Base-by-base conservation (phyloP, 2,113 vertebrate genomes). In the Thalassoma bifasciatum region DNA sequence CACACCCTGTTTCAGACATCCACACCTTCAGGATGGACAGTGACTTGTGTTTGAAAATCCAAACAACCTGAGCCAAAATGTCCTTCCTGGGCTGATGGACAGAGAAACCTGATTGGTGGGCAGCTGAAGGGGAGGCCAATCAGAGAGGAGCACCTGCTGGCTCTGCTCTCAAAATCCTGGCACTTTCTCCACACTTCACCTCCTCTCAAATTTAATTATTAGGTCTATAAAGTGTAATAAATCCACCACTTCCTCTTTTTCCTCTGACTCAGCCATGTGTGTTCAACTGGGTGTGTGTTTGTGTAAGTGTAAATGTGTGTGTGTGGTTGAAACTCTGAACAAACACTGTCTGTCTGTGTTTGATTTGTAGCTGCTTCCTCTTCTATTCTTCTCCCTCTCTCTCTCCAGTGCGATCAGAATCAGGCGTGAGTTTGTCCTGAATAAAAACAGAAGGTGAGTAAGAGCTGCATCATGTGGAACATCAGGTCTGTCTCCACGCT, bases 301-400 rank as follows among this genome's bases (percentile, higher is more conserved):
- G 54, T 57, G 30, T 37, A n/a, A 37, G 34, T 58, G 56, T 37
- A 2, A 40, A n/a, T 23, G 36, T 34, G 53, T 34, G 36, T 58
- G 36, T 58, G 16, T 17, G 1, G 7, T 16, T 30, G 5, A 24
- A 11, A 37, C 19, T 17, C 67, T 60, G 42, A 30, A 42, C 54
- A 37, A 59, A 59, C 42, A 54, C 46, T 51, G 62, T 51, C 24
- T 68, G 14, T 70, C 24, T 59, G 38, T 21, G 11, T 59, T 59
- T 59, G 44, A 70, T 50, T 24, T 60, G 67, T 21, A 60, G 40
- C 34, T 4, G 8, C 26, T 70, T 69, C 67, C 67, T 60, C 34
- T 26, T 59, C 50, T 37, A 4, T 46, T 13, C 14, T 0, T 44
- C 13, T 4, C 30, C 30, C 30, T 42, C 42, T 44, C 42, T 14